Base-by-base conservation (phyloP, 2,113 vertebrate species). In the Crotalus tigris region DNA sequence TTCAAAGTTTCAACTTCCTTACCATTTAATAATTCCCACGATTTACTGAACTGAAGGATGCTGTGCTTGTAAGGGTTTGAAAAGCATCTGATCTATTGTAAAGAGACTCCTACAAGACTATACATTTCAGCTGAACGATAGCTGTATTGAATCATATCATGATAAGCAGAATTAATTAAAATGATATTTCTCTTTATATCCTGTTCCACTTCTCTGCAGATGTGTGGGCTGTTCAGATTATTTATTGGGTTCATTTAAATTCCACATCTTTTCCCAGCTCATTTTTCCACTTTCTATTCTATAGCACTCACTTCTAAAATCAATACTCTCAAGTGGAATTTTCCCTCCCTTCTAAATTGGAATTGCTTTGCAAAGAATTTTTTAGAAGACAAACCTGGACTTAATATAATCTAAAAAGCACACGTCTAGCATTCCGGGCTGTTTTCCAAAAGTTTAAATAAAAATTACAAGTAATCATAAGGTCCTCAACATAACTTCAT, bases 191-290 rank as follows among this genome's bases (percentile, higher is more conserved):
- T 96, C 92, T 85, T 91, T 58, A 64, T 94, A 96, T 93, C 85
- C 94, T 87, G 61, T 90, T 94, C 92, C 96, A 94, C 89, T 61
- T 96, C 95, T 94, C 59, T 96, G 94, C 97, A 97, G 96, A 96
- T 97, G 96, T 96, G 96, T 94, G 64, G 95, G 94, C 95, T 96
- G 92, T 95, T 91, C 92, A 94, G 91, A 94, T 95, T 97, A 97
- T 97, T 97, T 97, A 96, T 97, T 96, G 94, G 92, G 89, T 96
- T 97, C 94, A 97, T 97, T 97, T 96, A 95, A 96, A 96, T 97
- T 96, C 96, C 95, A 96, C 95, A 94, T 96, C 90, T 95, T 91
- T 7, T 49, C 90, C 95, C 94, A 94, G 93, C 91, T 95, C 97
- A 95, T 96, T 96, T 75, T 95, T 46, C 95, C 95, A 96, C 95